Percentiles rank a stretch among this genome's conserved stretches.
phyloP scores from a whole-genome alignment of 2,888 invertebrate species.

The Leucoma salicis region DNA sequence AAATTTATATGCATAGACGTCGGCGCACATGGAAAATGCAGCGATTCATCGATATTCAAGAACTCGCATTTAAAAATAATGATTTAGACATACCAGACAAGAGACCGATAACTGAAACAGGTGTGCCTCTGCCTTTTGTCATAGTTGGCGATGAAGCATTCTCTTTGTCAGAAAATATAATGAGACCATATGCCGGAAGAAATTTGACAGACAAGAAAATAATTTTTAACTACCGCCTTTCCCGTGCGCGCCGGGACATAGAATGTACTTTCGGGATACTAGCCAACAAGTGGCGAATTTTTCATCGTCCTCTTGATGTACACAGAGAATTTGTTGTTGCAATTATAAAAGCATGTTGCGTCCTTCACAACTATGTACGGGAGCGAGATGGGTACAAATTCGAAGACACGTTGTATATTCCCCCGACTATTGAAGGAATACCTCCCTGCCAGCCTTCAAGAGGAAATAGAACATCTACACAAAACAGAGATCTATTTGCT shows the following conservation, averaged over 20 bases:
- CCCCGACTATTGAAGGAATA: not conserved
- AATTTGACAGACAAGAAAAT: not conserved
- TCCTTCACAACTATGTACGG: not conserved
- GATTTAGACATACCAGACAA: slow-evolving; percentile 9
- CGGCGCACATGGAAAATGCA: not conserved
- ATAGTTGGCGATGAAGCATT: slow-evolving; percentile 17
- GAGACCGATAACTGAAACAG: slow-evolving; percentile 8
- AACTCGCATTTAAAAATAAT: slow-evolving; percentile 13
- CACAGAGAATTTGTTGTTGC: slow-evolving; percentile 11
- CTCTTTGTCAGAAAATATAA: slow-evolving; percentile 2
- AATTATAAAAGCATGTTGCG: slow-evolving; percentile 6
- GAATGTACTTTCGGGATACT: slow-evolving; percentile 14
- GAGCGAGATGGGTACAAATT: slow-evolving; percentile 4
- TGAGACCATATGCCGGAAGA: slow-evolving; percentile 6
- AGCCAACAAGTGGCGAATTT: slow-evolving; percentile 8
- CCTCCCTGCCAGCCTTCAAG: no score
- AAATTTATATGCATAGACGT: slow-evolving; percentile 24
- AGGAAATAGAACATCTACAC: no score
- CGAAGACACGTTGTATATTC: not conserved
- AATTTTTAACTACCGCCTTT: not conserved
- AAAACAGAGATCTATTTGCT: slow-evolving; percentile 1
- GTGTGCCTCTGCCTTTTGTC: slow-evolving; percentile 19
- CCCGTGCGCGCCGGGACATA: no score
- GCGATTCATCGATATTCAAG: slow-evolving; percentile 27
- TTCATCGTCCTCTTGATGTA: slow-evolving; percentile 11